A percentile compares a stretch with the other conserved stretches of the same genome.
These are phyloP conservation scores for Athripsodes cinereus DNA, from an alignment of 2,888 invertebrate genomes.

Conservation along the genomic window DNA sequence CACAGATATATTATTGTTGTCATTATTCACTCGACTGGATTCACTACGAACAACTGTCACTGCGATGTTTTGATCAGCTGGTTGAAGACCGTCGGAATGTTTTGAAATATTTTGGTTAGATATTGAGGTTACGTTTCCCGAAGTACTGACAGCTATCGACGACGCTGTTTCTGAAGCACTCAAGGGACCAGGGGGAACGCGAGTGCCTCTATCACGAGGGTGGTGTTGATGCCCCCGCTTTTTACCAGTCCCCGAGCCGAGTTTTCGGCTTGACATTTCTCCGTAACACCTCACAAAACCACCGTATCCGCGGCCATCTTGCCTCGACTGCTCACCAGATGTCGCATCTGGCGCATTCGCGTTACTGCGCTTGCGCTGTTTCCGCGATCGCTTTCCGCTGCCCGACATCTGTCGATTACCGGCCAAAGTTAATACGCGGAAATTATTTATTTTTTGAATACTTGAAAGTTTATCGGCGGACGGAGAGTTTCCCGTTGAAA, in stretches of 20 bases:
- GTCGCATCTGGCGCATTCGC: slow-evolving; percentile 39
- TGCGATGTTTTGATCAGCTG: slow-evolving; percentile 23
- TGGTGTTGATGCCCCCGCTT: slow-evolving; percentile 72
- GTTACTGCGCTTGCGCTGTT: slow-evolving; percentile 35
- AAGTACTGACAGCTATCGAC: slow-evolving; percentile 32
- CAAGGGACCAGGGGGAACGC: slow-evolving; percentile 37
- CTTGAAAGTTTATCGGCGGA: slow-evolving; percentile 15
- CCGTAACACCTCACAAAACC: slow-evolving; percentile 32
- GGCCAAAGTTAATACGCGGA: slow-evolving; percentile 14
- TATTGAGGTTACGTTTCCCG: slow-evolving; percentile 44
- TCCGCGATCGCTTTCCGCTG: slow-evolving; percentile 11
- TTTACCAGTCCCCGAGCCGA: slow-evolving; percentile 44
- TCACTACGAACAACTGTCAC: slow-evolving; percentile 19
- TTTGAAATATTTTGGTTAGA: slow-evolving; percentile 31
- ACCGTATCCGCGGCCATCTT: slow-evolving; percentile 58
- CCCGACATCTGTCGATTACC: slow-evolving; percentile 22
- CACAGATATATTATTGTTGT: slow-evolving; percentile 27
- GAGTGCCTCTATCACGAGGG: slow-evolving; percentile 59
- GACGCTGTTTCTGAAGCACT: slow-evolving; percentile 20
- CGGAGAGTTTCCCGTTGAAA: slow-evolving; percentile 11
- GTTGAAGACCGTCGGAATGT: slow-evolving; percentile 15
- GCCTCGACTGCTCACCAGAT: slow-evolving; percentile 37
- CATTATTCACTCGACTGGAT: slow-evolving; percentile 13
- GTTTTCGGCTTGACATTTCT: slow-evolving; percentile 53
- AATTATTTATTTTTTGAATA: slow-evolving; percentile 16